Conservation (phyloP, 1,140 invertebrate species). For the Eriocheir sinensis region DNA sequence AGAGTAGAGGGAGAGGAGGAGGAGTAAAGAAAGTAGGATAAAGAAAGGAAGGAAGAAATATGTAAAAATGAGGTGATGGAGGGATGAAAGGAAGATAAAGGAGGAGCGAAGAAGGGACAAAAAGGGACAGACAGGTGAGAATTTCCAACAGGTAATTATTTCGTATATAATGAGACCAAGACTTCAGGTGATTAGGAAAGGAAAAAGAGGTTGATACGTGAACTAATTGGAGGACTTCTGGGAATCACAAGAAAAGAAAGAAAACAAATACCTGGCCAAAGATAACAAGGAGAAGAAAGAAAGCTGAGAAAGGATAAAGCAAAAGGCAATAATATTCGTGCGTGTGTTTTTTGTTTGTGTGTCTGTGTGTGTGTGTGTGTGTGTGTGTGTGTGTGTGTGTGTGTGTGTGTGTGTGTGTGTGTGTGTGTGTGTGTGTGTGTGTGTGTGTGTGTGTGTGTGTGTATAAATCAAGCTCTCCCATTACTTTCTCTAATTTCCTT, state of each 20-base stretch:
- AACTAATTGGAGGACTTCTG: not conserved
- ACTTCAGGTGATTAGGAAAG: not conserved
- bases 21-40: not conserved
- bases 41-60: not conserved
- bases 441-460: conserved; percentile 11
- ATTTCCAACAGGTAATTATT: not conserved
- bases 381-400: conserved; percentile 18
- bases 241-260: not conserved
- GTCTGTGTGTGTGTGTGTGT: no score
- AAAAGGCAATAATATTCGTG: not conserved
- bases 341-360: not conserved
- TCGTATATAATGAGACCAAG: not conserved
- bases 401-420: conserved; percentile 24
- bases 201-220: not conserved
- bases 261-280: not conserved
- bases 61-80: not conserved
- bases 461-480: not conserved
- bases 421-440: conserved; percentile 10
- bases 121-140: not conserved
- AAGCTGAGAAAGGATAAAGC: not conserved
- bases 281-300: not conserved
- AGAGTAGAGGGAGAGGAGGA: not conserved
- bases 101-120: not conserved
- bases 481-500: not conserved
- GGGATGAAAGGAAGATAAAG: no score